A percentile compares a stretch with the other conserved stretches of the same genome.
Conservation (phyloP, 2,113 vertebrate genomes). For the Girardinichthys multiradiatus region DNA sequence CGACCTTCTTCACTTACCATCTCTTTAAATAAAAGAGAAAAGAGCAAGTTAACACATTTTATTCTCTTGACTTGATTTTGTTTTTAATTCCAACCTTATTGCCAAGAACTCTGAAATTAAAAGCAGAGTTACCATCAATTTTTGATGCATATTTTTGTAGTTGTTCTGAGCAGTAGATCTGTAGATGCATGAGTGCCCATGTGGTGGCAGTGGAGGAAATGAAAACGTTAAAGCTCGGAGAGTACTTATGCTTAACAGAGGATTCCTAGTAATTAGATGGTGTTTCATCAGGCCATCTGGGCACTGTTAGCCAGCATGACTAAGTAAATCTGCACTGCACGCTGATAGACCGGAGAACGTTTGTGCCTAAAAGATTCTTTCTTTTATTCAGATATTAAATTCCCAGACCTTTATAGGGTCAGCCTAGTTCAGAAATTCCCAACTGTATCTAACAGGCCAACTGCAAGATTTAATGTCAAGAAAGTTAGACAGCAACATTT, state of each 20-base stretch:
- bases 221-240: background rate
- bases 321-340: constrained; percentile 42
- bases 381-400: constrained; percentile 2
- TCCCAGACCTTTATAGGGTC: constrained; percentile 7
- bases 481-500: background rate
- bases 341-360: constrained; percentile 19
- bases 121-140: too few relatives aligned
- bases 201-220: constrained; percentile 49
- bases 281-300: constrained; percentile 62
- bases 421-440: background rate
- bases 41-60: too few relatives aligned
- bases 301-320: constrained; percentile 39
- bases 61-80: too few relatives aligned
- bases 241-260: constrained; percentile 31
- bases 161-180: too few relatives aligned
- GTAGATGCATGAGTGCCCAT: constrained; percentile 23
- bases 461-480: background rate
- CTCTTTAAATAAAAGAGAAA: too few relatives aligned
- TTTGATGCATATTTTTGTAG: too few relatives aligned
- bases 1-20: too few relatives aligned
- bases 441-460: background rate
- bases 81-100: too few relatives aligned
- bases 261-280: constrained; percentile 55
- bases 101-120: too few relatives aligned
- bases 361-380: constrained; percentile 43